phyloP scores from a whole-genome alignment of 2,888 invertebrate genomes.

The Ramazzottius varieornatus region DNA sequence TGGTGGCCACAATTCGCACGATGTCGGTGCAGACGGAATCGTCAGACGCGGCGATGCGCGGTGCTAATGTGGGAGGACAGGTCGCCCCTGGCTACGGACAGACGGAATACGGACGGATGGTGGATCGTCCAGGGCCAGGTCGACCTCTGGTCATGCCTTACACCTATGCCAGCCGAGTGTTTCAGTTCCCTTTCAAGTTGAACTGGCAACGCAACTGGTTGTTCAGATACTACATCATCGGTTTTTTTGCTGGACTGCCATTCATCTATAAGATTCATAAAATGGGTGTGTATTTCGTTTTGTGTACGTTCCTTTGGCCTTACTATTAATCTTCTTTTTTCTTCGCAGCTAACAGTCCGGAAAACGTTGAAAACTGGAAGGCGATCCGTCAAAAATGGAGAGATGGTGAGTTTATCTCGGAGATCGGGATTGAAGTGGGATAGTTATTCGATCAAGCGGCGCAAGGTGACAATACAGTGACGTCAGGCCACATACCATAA shows the following conservation, averaged over 20 bases:
- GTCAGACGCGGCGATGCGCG: too few species aligned
- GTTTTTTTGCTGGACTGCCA: not conserved
- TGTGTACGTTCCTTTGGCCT: too few species aligned
- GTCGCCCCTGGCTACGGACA: not conserved
- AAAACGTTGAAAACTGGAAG: slow-evolving; percentile 1
- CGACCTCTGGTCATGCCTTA: not conserved
- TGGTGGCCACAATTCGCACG: too few species aligned
- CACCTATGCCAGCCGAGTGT: not conserved
- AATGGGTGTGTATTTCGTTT: not conserved
- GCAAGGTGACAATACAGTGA: too few species aligned
- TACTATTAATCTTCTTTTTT: not conserved
- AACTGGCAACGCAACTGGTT: not conserved
- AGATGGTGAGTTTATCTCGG: not conserved
- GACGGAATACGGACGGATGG: not conserved
- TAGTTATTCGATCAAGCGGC: not conserved
- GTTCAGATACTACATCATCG: not conserved
- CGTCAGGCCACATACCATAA: too few species aligned
- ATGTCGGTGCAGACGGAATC: too few species aligned
- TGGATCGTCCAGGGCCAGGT: slow-evolving; percentile 2
- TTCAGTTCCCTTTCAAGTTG: not conserved
- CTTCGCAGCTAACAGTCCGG: not conserved
- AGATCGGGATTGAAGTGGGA: not conserved
- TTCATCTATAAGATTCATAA: not conserved
- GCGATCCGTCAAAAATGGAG: not conserved
- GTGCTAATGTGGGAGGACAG: not conserved